Conservation (phyloP, 1,140 invertebrate genomes). For the Neelides sp. region DNA sequence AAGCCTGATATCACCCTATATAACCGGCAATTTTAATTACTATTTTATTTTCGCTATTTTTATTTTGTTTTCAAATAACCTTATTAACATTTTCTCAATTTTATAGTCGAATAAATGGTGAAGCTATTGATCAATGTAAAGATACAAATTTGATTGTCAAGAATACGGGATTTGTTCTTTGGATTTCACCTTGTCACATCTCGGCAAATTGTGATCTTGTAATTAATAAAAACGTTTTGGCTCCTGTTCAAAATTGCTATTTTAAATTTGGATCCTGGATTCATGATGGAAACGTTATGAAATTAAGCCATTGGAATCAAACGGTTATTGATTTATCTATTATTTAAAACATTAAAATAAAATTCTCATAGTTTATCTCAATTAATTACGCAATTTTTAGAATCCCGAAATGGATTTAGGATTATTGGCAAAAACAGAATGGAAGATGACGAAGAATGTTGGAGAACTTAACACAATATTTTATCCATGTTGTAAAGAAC, state of each 20-base stretch:
- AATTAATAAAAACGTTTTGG: conserved; percentile 5
- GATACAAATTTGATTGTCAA: conserved; percentile 17
- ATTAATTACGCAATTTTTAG: neutral
- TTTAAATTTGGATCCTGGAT: conserved; percentile 19
- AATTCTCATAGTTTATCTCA: neutral
- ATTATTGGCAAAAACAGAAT: conserved; percentile 6
- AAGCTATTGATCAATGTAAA: conserved; percentile 5
- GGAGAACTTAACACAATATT: conserved; percentile 8
- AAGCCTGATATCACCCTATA: conserved; percentile 14
- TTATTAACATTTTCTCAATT: neutral
- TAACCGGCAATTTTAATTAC: neutral
- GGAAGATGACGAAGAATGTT: conserved; percentile 9
- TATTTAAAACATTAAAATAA: neutral
- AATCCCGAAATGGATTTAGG: conserved; percentile 8
- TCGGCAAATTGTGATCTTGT: conserved; percentile 9
- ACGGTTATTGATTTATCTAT: neutral
- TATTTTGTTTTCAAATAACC: neutral
- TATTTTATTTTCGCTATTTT: too few species aligned
- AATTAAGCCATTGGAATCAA: conserved; percentile 7
- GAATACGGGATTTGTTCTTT: conserved; percentile 18
- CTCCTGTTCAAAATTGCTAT: conserved; percentile 13
- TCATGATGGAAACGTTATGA: conserved; percentile 6
- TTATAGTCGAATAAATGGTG: neutral
- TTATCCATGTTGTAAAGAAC: conserved; percentile 22
- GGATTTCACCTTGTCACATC: conserved; percentile 23